phyloP scores from a whole-genome alignment of 2,113 vertebrate genomes.

The Casuarius casuarius region DNA sequence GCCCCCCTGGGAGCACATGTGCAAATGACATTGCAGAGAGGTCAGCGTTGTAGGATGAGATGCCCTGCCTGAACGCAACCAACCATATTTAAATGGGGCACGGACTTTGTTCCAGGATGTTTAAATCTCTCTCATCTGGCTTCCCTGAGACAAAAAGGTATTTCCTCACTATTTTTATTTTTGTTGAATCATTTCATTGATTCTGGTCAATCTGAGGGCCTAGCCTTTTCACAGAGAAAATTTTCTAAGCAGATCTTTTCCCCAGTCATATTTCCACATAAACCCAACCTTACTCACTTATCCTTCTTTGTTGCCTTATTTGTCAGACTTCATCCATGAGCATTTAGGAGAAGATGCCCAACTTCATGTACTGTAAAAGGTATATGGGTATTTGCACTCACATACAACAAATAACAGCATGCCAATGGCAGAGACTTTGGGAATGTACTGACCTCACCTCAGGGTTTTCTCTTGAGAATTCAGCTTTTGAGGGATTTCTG shows the following conservation, averaged over 20 bases:
- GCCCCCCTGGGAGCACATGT: accelerated
- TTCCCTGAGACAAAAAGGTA: background rate
- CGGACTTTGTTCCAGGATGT: background rate
- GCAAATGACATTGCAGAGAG: background rate
- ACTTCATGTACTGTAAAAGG: background rate
- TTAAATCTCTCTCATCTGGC: background rate
- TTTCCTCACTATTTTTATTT: background rate
- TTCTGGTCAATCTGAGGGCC: background rate
- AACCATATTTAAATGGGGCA: background rate
- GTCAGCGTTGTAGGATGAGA: background rate
- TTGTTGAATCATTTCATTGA: background rate
- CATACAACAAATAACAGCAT: background rate
- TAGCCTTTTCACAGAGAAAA: background rate
- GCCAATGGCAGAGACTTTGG: background rate
- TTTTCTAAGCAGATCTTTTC: background rate
- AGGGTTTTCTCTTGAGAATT: background rate
- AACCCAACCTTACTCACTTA: background rate
- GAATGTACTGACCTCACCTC: background rate
- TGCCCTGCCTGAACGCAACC: background rate
- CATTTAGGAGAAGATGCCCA: background rate
- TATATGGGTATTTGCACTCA: background rate
- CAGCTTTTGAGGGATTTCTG: background rate
- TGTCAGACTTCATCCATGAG: background rate
- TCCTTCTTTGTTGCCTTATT: background rate
- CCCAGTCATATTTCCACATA: background rate